phyloP scores from a whole-genome alignment of 1,140 invertebrate species.

The Melitaea cinxia region DNA sequence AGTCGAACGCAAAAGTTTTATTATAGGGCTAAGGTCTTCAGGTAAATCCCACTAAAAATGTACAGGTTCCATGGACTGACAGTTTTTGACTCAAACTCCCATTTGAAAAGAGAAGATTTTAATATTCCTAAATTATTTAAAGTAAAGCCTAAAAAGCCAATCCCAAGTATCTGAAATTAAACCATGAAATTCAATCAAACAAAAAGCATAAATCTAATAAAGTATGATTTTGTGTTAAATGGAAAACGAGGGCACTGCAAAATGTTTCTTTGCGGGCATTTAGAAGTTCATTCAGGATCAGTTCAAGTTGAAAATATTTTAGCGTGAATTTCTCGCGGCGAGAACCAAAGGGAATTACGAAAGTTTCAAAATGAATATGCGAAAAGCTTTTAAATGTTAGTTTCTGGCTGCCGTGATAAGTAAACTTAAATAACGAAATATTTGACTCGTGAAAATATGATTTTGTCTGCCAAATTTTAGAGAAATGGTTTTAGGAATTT shows the following conservation, averaged over 20 bases:
- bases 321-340: conserved; percentile 48
- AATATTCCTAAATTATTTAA: no score
- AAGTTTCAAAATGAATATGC: conserved; percentile 65
- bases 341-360: conserved; percentile 56
- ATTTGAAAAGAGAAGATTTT: no score
- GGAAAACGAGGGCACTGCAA: conserved; percentile 25
- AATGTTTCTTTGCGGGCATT: conserved; percentile 31
- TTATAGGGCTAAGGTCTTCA: no score
- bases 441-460: conserved; percentile 15
- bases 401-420: conserved; percentile 41
- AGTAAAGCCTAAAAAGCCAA: no score
- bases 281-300: conserved; percentile 31
- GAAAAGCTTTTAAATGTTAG: conserved; percentile 52
- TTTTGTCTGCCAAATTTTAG: neutral
- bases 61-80: no score
- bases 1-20: no score
- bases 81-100: no score
- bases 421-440: conserved; percentile 31
- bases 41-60: no score
- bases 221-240: neutral
- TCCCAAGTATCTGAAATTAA: no score
- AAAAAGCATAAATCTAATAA: neutral
- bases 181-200: neutral
- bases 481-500: neutral
- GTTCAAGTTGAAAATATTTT: conserved; percentile 48